Base-by-base conservation (phyloP, 2,888 invertebrate genomes). In the Tetramorium bicarinatum region DNA sequence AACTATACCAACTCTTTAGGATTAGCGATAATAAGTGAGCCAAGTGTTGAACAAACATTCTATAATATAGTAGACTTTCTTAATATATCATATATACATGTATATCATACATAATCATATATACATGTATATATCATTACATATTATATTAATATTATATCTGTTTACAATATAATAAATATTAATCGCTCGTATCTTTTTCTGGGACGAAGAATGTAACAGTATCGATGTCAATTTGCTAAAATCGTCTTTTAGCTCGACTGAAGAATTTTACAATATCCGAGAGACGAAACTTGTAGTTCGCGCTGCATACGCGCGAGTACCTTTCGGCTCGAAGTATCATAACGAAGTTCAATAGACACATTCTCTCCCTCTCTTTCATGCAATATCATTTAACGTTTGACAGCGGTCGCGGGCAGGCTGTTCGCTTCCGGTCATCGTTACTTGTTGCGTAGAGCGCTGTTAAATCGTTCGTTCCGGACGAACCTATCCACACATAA, bases 381-480 rank as follows among this genome's bases (percentile, higher is more conserved):
- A 64, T 29, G 15, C 54, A 56, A 9, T 66, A 56, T 56, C 15
- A 67, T 67, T 49, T 34, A 77, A 49, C 54, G 54, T 77, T 71
- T 79, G 59, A 69, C 79, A 79, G 59, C 59, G 79, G 59, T 49
- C 21, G 29, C 66, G 21, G 21, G 21, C 34, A 59, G 34, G 21
- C 18, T 34, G 38, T 38, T 69, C 13, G 47, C 25, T 67, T 38
- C n/a, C 47, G 18, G 15, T 82, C 74, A 76, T 87, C 72, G 79
- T 85, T 61, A 81, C 44, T 72, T 74, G 74, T 82, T 62, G 72
- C 62, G 9, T 54, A 62, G 44, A 82, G 69, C 82, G 71, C 64
- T 64, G 67, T 74, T 76, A 66, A 61, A 34, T 74, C 61, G 88
- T 87, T 88, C 88, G 87, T 88, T 85, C 88, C 88, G 84, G 85